Percentiles rank a stretch among this genome's conserved stretches.
phyloP scores from a whole-genome alignment of 2,797 vertebrate genomes.

The Vespertilio murinus region DNA sequence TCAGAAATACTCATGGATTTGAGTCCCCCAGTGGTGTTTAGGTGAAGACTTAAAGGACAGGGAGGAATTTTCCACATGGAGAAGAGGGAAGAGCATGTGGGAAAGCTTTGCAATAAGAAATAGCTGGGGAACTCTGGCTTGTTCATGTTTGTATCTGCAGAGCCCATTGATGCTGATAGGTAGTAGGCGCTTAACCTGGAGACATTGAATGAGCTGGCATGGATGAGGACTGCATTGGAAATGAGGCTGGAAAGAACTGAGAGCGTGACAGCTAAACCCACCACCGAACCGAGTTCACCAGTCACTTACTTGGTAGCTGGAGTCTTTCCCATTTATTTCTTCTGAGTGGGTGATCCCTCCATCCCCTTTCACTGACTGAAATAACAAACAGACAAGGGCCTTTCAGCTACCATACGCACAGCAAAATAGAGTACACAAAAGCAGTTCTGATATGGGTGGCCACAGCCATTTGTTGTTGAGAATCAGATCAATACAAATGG shows the following conservation, averaged over 20 bases:
- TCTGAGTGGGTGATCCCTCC: constrained; percentile 72
- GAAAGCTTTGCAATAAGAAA: background rate
- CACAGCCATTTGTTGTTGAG: background rate
- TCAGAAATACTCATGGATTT: accelerated
- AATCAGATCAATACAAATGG: background rate
- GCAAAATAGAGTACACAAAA: background rate
- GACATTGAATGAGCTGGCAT: background rate
- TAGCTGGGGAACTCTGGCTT: accelerated
- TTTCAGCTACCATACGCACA: constrained; percentile 34
- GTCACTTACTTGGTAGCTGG: constrained; percentile 83
- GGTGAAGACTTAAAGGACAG: background rate
- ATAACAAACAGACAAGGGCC: constrained; percentile 80
- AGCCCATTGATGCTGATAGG: background rate
- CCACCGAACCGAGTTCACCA: constrained; percentile 66
- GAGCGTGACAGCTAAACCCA: constrained; percentile 45
- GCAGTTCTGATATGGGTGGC: background rate
- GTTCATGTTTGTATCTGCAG: accelerated
- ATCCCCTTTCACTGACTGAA: constrained; percentile 85
- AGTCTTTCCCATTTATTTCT: constrained; percentile 77
- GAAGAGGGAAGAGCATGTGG: too few relatives aligned
- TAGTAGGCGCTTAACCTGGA: background rate
- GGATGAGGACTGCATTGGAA: background rate
- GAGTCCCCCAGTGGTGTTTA: background rate
- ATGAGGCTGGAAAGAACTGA: background rate
- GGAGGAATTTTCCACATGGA: background rate